Base-by-base conservation (phyloP, 2,888 invertebrate species). In the Himalopsyche kuldschensis region DNA sequence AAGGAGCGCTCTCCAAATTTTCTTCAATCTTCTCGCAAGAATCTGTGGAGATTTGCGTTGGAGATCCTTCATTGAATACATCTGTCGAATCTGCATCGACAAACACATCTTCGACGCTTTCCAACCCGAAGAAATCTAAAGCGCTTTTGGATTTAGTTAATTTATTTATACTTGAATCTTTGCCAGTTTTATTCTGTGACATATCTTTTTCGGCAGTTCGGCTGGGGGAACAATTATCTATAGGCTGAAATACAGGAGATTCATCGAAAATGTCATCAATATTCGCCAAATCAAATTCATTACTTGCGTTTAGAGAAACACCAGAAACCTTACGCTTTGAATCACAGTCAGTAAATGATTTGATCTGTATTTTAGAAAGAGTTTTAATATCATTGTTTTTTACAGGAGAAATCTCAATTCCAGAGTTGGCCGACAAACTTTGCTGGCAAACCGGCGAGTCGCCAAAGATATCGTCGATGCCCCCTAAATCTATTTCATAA, bases 31-130 rank as follows among this genome's bases (percentile, higher is more conserved):
- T 78, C 6, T 78, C 41, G 4, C 20, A 78, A 8, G 35, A 20
- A 8, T 20, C 6, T 17, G 5, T 11, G 6, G n/a, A n/a, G 17
- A 31, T 30, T 75, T 75, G 75, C 30, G 75, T 30, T 11, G 20
- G 17, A 5, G 75, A 75, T 75, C n/a, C 75, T 2, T 78, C 48
- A 4, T n/a, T 32, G 24, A n/a, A 27, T 27, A 30, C 15, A 31
- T 83, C 83, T 2, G 46, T 46, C 0, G 35, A 55, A 31, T 75
- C 32, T 79, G 88, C 63, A 85, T 87, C 84, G 32, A 89, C 91
- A 88, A 92, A 91, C 75, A 91, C 91, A 84, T 92, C 92, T 55
- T 92, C 90, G 84, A 93, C 90, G 85, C 90, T 90, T 78, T 90
- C 89, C 69, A 92, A 88, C 80, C 92, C 91, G 47, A 93, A 90